Conservation (phyloP, 2,113 vertebrate species). For the Xiphophorus hellerii region DNA sequence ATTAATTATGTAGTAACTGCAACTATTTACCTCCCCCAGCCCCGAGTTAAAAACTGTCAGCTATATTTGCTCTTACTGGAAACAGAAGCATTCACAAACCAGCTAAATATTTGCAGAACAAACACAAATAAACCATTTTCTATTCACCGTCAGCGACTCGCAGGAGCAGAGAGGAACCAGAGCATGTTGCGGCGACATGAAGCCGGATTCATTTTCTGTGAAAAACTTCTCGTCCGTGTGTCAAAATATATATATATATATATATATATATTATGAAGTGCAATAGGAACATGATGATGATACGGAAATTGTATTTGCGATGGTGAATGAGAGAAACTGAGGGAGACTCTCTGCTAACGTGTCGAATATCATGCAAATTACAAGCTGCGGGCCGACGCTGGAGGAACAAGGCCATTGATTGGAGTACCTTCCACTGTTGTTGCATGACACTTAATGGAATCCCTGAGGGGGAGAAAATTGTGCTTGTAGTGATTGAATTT, state of each 20-base stretch:
- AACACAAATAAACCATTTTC: conserved; percentile 24
- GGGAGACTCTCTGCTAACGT: conserved; percentile 32
- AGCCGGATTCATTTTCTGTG: conserved; percentile 36
- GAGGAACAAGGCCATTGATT: conserved; percentile 76
- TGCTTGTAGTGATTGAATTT: conserved; percentile 77
- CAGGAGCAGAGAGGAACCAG: conserved; percentile 49
- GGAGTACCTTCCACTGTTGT: conserved; percentile 67
- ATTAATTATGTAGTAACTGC: background rate
- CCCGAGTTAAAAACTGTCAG: background rate
- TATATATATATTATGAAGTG: conserved; percentile 8
- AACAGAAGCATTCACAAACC: background rate
- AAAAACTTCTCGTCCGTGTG: conserved; percentile 47
- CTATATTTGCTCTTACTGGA: background rate
- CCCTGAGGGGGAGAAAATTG: conserved; percentile 70
- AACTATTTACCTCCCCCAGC: background rate
- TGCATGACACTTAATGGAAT: conserved; percentile 52
- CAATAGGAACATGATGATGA: conserved; percentile 38
- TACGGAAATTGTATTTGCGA: conserved; percentile 42
- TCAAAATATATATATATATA: background rate
- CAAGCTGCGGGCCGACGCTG: conserved; percentile 50
- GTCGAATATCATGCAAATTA: conserved; percentile 77
- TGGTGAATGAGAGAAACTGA: conserved; percentile 24
- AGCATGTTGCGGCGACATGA: conserved; percentile 28
- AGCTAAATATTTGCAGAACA: background rate
- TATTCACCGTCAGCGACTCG: conserved; percentile 1